phyloP scores from a whole-genome alignment of 2,888 invertebrate species.

The Tridacna crocea region DNA sequence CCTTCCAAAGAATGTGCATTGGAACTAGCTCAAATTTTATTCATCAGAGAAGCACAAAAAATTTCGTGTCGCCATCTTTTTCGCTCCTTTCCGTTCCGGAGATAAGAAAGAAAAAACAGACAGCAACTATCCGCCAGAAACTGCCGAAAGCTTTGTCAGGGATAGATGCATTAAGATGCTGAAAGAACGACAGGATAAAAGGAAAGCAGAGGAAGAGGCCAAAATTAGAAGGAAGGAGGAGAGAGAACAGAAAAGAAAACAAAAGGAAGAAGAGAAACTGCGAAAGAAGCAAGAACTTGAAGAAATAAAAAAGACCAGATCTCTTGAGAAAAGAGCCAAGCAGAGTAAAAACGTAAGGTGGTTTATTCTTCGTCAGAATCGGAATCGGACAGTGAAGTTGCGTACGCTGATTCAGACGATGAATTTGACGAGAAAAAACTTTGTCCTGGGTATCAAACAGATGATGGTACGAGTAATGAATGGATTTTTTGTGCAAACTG shows the following conservation, averaged over 20 bases:
- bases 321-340: neutral
- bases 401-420: neutral
- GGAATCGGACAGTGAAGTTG: neutral
- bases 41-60: neutral
- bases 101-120: slow-evolving; percentile 1
- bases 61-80: slow-evolving; percentile 22
- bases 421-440: too few species aligned
- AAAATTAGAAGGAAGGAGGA: slow-evolving; percentile 23
- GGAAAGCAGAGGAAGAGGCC: slow-evolving; percentile 4
- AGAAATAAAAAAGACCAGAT: slow-evolving; percentile 2
- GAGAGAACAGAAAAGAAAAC: slow-evolving; percentile 2
- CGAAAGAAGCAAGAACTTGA: slow-evolving; percentile 9
- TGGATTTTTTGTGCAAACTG: too few species aligned
- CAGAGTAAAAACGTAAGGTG: neutral
- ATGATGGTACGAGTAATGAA: neutral
- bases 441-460: too few species aligned
- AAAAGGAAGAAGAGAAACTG: neutral
- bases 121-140: neutral
- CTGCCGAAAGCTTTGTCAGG: slow-evolving; percentile 30
- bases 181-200: slow-evolving; percentile 15
- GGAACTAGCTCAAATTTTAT: too few species aligned
- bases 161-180: slow-evolving; percentile 22
- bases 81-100: slow-evolving; percentile 11
- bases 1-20: neutral
- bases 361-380: neutral